Conservation (phyloP, 1,140 invertebrate species). For the Dendrolimus punctatus region DNA sequence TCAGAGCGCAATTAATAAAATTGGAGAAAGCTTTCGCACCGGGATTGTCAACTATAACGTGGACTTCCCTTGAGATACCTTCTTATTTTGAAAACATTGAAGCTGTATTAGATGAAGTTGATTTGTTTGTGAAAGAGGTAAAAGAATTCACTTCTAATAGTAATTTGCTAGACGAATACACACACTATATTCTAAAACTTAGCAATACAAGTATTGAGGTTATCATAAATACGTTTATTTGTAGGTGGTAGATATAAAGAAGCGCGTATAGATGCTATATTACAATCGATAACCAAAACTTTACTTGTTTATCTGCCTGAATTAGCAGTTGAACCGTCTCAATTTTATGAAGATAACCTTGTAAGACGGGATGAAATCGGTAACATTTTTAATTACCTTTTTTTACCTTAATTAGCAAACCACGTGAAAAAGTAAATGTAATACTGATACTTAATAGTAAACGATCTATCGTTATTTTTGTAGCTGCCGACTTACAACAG, state of each 20-base stretch:
- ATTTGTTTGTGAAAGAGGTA: slow-evolving; percentile 80
- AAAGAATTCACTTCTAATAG: background rate
- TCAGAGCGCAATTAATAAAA: slow-evolving; percentile 79
- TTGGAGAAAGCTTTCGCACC: slow-evolving; percentile 81
- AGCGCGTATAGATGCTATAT: slow-evolving; percentile 80
- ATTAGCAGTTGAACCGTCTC: slow-evolving; percentile 75
- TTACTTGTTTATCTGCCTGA: slow-evolving; percentile 78
- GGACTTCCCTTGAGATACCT: slow-evolving; percentile 83
- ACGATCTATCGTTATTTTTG: slow-evolving; percentile 10
- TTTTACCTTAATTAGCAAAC: background rate
- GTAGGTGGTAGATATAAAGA: slow-evolving; percentile 83
- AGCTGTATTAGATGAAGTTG: slow-evolving; percentile 74
- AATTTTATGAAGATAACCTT: slow-evolving; percentile 79
- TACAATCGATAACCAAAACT: slow-evolving; percentile 77
- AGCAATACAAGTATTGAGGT: background rate
- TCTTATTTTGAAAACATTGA: slow-evolving; percentile 76
- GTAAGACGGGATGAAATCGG: slow-evolving; percentile 69
- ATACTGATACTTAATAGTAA: background rate
- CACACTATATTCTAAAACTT: too few species aligned
- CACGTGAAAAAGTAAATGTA: too few species aligned
- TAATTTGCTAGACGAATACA: too few species aligned
- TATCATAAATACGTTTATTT: slow-evolving; percentile 4
- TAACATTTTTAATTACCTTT: slow-evolving; percentile 14
- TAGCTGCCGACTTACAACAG: slow-evolving; percentile 54
- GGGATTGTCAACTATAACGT: slow-evolving; percentile 83